Evolutionary conservation across 2,797 vertebrate species (phyloP), one percentile per base, ranked within the genome.

Genomic region (Picus viridis): DNA sequence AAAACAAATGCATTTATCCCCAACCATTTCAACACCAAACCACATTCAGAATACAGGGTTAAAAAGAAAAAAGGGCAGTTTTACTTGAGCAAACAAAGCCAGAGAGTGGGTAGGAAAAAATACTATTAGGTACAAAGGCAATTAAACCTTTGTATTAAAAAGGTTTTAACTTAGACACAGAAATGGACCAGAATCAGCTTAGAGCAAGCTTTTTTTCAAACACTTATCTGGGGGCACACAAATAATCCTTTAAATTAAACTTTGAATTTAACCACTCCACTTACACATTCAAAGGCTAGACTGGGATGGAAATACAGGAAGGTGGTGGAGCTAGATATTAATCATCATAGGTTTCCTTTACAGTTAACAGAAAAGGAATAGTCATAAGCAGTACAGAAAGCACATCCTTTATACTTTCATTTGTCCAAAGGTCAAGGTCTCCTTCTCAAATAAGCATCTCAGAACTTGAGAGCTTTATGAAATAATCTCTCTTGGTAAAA

Each of bases 391-490:
- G 22, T 3, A 63, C 8, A 72, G 56, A 43, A 84, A 78, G 30
- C 10, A 63, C 2, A 13, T 3, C 6, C 26, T 43, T 9, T 6
- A 8, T 4, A 12, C 6, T 62, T 29, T 11, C 2, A 2, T 27
- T 32, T 73, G 19, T 12, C n/a, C 23, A 51, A 75, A 76, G 32
- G 22, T 51, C 43, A 90, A 62, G 13, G 4, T 24, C 2, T 0
- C 3, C 59, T 61, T 63, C 69, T 79, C 36, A 63, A 75, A 84
- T 0, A 63, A 3, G 9, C 8, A 64, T 32, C 41, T 62, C 15
- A 14, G 30, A 82, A 78, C 0, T 29, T 16, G 4, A 58, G 3
- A 82, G 30, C 45, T 84, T 53, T 53, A 26, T 59, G 43, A 88
- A 63, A 5, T 41, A 74, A 59, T 27, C 32, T 3, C 15, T 75